These are phyloP conservation scores for Ranitomeya variabilis DNA, from an alignment of 2,113 vertebrate species.

Conservation along the genomic window DNA sequence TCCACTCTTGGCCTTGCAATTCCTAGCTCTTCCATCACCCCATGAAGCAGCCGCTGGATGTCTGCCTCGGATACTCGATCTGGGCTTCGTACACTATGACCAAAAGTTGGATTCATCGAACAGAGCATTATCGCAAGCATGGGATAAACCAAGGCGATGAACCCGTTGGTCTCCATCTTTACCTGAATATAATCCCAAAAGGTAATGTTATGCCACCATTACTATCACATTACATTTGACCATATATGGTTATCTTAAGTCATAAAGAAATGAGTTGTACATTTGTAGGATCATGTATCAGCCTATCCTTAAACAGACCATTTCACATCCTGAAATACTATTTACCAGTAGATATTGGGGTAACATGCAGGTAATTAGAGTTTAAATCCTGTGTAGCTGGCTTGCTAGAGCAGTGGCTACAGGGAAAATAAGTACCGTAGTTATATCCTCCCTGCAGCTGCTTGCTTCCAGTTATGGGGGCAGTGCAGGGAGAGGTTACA, in stretches of 20 bases:
- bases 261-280: neutral
- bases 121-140: slow-evolving; percentile 72
- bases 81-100: slow-evolving; percentile 77
- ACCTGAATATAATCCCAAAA: slow-evolving; percentile 62
- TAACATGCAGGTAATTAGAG: too few species aligned
- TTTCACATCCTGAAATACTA: too few species aligned
- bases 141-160: slow-evolving; percentile 57
- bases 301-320: neutral
- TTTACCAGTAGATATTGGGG: too few species aligned
- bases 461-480: too few species aligned
- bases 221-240: neutral
- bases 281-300: neutral
- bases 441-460: too few species aligned
- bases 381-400: too few species aligned
- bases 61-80: slow-evolving; percentile 90
- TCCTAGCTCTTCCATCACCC: slow-evolving; percentile 95
- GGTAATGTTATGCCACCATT: neutral
- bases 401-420: too few species aligned
- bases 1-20: slow-evolving; percentile 94
- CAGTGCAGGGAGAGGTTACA: too few species aligned
- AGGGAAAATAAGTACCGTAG: too few species aligned
- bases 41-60: slow-evolving; percentile 93
- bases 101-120: slow-evolving; percentile 71
- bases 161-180: slow-evolving; percentile 59
- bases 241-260: neutral